Conservation (phyloP, 2,888 invertebrate species). For the Stenodema calcarata region DNA sequence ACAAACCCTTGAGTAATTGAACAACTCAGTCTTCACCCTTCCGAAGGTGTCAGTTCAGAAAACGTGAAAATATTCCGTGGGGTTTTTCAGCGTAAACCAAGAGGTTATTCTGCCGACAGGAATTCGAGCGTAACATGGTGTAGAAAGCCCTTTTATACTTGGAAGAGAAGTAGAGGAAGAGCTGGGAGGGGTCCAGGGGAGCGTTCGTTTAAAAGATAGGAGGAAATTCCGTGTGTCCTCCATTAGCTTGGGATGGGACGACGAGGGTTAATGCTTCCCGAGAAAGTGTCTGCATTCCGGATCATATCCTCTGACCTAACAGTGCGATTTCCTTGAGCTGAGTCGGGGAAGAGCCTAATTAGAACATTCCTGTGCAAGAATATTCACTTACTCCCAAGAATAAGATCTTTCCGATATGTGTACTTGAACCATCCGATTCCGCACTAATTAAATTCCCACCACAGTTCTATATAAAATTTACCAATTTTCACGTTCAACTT, state of each 20-base stretch:
- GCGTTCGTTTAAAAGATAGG: slow-evolving; percentile 3
- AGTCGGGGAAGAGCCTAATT: neutral
- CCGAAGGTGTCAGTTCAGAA: neutral
- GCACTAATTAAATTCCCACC: too few species aligned
- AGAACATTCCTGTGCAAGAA: neutral
- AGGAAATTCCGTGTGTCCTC: neutral
- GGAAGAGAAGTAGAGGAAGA: neutral
- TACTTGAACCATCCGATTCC: too few species aligned
- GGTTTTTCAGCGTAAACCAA: neutral
- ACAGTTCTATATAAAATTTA: too few species aligned
- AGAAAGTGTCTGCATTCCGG: slow-evolving; percentile 17
- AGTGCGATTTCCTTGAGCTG: neutral
- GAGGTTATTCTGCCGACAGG: neutral
- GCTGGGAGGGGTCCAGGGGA: neutral
- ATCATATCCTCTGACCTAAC: slow-evolving; percentile 10
- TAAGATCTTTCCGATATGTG: neutral
- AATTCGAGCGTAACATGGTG: neutral
- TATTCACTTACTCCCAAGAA: neutral
- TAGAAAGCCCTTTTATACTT: neutral
- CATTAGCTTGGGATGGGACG: neutral
- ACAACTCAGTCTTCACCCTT: too few species aligned
- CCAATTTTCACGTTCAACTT: too few species aligned
- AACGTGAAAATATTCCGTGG: neutral
- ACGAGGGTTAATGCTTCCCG: neutral
- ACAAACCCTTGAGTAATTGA: too few species aligned